Conservation (phyloP, 30 jellyfish, hydroid and myxozoan species). For the Pelagia noctiluca region DNA sequence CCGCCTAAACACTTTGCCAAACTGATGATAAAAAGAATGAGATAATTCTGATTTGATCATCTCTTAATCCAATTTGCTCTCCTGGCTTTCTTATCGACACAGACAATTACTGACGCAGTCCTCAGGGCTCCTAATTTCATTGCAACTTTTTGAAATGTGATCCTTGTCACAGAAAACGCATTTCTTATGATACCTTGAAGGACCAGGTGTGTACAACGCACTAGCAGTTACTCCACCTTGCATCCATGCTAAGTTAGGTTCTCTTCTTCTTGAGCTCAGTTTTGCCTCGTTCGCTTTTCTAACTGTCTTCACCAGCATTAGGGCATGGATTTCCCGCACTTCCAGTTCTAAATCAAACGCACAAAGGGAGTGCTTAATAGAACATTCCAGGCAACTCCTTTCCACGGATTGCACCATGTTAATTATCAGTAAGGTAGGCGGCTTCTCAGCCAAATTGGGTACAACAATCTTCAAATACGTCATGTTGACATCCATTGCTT, state of each 20-base stretch:
- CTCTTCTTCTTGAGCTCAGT: not conserved
- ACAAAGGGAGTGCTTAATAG: not conserved
- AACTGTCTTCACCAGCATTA: not conserved
- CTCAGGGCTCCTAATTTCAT: not conserved
- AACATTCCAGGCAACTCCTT: not conserved
- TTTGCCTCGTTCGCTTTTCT: not conserved
- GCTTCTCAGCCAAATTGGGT: constrained; percentile 8
- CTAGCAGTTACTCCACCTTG: constrained; percentile 7
- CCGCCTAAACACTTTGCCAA: too few relatives aligned
- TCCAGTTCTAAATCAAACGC: constrained; percentile 12
- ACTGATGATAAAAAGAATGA: too few relatives aligned
- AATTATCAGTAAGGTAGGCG: not conserved
- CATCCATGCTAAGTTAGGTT: not conserved
- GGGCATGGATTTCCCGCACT: not conserved
- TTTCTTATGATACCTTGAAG: not conserved
- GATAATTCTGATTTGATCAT: too few relatives aligned
- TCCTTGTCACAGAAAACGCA: constrained; percentile 16
- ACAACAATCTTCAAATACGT: not conserved
- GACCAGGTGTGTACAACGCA: not conserved
- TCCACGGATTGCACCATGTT: not conserved
- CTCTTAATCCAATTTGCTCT: too few relatives aligned
- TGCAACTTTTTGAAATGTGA: not conserved
- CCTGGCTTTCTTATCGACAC: too few relatives aligned
- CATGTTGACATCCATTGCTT: not conserved
- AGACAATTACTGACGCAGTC: too few relatives aligned